Conservation (phyloP, 2,797 vertebrate species). For the Emydoidea blandingii region DNA sequence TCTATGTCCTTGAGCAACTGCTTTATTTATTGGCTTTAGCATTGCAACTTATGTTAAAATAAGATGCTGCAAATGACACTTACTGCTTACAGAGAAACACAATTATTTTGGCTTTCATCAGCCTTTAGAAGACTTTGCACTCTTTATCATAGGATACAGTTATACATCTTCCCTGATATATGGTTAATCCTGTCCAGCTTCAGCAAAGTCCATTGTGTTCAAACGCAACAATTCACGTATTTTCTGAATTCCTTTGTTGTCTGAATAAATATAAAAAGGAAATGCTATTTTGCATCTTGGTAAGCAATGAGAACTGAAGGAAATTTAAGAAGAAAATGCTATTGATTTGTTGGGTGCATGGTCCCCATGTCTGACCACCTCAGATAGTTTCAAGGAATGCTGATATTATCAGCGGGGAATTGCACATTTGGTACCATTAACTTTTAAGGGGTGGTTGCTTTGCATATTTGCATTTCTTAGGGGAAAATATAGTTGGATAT, state of each 20-base stretch:
- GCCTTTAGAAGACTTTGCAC: neutral
- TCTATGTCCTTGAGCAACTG: neutral
- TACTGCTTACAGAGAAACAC: neutral
- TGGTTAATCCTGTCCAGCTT: conserved; percentile 12
- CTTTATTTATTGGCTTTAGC: neutral
- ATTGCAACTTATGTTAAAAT: conserved; percentile 9
- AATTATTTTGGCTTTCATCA: conserved; percentile 19
- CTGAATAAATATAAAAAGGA: neutral
- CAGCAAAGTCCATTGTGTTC: neutral
- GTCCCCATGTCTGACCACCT: rapidly evolving
- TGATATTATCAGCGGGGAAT: rapidly evolving
- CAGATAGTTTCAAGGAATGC: neutral
- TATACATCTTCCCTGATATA: neutral
- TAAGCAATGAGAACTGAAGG: neutral
- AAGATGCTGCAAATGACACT: neutral
- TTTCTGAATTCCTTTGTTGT: neutral
- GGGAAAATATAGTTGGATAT: neutral
- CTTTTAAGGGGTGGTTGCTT: neutral
- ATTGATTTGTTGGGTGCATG: neutral
- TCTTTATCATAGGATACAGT: neutral
- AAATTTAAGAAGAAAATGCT: neutral
- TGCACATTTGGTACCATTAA: neutral
- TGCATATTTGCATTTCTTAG: neutral
- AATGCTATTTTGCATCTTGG: neutral
- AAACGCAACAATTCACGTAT: neutral